Evolutionary conservation across 2,113 vertebrate species (phyloP).

Genomic region (Festucalex cinctus): DNA sequence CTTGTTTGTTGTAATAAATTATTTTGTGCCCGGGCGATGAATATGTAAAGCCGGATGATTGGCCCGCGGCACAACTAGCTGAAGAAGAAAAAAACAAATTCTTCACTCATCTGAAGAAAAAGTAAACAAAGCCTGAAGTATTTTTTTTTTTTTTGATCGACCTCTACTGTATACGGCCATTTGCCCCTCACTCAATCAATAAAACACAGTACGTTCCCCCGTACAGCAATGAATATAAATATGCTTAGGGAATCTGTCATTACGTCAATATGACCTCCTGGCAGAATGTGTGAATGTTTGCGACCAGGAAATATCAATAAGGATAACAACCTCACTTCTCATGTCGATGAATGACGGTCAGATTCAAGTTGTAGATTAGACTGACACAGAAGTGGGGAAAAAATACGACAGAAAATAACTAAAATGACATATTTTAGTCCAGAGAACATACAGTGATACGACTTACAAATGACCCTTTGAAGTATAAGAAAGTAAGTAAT

Average conservation of each 20-base stretch:
- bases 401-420: background rate
- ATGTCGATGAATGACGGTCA: background rate
- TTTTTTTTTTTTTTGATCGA: slow-evolving; percentile 18
- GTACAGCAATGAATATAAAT: slow-evolving; percentile 21
- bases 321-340: background rate
- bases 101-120: slow-evolving; percentile 27
- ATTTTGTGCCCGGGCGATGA: slow-evolving; percentile 55
- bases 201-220: slow-evolving; percentile 14
- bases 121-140: slow-evolving; percentile 15
- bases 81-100: slow-evolving; percentile 32
- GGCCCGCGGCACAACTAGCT: slow-evolving; percentile 25
- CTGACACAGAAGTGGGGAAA: background rate
- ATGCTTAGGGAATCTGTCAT: slow-evolving; percentile 8
- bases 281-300: background rate
- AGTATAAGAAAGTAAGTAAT: no score
- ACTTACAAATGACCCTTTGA: no score
- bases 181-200: background rate
- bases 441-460: background rate
- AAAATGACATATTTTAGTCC: background rate
- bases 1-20: slow-evolving; percentile 69
- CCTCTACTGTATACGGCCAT: background rate
- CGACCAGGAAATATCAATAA: background rate
- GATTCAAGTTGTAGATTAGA: background rate
- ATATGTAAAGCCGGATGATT: slow-evolving; percentile 50
- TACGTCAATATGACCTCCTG: slow-evolving; percentile 15